Base-by-base conservation (phyloP, 2,888 invertebrate species). In the Acanthosepion pharaonis region DNA sequence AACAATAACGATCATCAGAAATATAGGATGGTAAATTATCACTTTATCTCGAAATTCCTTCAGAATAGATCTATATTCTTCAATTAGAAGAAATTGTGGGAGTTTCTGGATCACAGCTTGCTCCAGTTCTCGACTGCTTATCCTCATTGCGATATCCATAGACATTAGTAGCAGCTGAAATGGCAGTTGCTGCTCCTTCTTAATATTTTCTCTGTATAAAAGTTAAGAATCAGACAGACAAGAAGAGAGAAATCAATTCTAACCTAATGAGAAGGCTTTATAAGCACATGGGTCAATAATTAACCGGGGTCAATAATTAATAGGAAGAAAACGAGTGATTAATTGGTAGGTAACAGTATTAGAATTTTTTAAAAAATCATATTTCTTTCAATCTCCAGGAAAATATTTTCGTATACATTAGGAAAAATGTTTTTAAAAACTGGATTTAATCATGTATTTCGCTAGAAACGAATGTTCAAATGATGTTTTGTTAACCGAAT, bases 1-100 rank as follows among this genome's bases (percentile, higher is more conserved):
- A 78, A 78, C 78, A 78, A 78, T 78, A 78, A 78, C 78, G 78
- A 78, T 78, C 78, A 78, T 78, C 78, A 78, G n/a, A 78, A 78
- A 78, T 78, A 78, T 78, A n/a, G 78, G 78, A 78, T 78, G 78
- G 78, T 33, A n/a, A 78, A 78, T 78, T 78, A 78, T 78, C 78
- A 78, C 78, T 78, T 33, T 78, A 78, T 33, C 11, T 11, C 78
- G n/a, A 78, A 78, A 78, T 78, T 78, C 78, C 11, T 33, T 78
- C 78, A 78, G n/a, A 78, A 78, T 33, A 78, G 78, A 78, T 78
- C 33, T 78, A n/a, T 78, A 78, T 78, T n/a, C 78, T 78, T 78
- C 78, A 78, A 78, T 78, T 78, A 78, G 78, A 78, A 78, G 78
- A 78, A 78, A 78, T 78, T 78, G 78, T 78, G 78, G 78, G 11